Evolutionary conservation across 2,888 invertebrate genomes (phyloP).

Genomic region (Entomobrya proxima): DNA sequence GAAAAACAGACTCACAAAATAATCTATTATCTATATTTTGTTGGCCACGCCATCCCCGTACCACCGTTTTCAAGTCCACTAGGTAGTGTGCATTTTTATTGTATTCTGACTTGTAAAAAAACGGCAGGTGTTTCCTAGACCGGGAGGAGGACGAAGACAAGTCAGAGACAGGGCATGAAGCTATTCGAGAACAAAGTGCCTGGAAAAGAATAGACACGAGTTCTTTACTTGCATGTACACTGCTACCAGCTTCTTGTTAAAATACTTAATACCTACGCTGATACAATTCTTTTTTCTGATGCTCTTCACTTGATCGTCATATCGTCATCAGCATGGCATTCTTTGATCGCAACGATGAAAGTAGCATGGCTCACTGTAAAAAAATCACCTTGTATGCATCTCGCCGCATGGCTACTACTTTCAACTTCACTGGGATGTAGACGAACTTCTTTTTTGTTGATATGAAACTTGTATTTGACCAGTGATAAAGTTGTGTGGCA

Average conservation of each 20-base stretch:
- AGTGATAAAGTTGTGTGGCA: conserved; percentile 1
- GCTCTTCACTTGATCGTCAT: not conserved
- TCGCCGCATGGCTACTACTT: not conserved
- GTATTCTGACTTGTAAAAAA: conserved; percentile 10
- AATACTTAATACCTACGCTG: not conserved
- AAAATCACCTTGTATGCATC: not conserved
- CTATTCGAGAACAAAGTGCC: conserved; percentile 37
- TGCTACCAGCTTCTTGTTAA: not conserved
- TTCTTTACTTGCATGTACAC: not conserved
- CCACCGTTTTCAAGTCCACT: too few relatives aligned
- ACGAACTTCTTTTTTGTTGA: not conserved
- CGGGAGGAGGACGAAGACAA: conserved; percentile 23
- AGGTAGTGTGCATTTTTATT: not conserved
- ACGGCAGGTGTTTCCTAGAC: conserved; percentile 65
- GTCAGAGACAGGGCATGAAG: conserved; percentile 47
- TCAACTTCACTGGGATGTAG: not conserved
- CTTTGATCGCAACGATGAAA: not conserved
- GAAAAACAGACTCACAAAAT: too few relatives aligned
- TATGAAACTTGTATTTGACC: conserved; percentile 25
- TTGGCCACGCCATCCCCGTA: too few relatives aligned
- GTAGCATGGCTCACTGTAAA: conserved; percentile 14
- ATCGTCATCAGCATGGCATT: not conserved
- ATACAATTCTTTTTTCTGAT: not conserved
- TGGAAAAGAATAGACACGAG: conserved; percentile 24
- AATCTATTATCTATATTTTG: too few relatives aligned